Evolutionary conservation across 2,888 invertebrate genomes (phyloP).

Genomic region (Volucella inflata): DNA sequence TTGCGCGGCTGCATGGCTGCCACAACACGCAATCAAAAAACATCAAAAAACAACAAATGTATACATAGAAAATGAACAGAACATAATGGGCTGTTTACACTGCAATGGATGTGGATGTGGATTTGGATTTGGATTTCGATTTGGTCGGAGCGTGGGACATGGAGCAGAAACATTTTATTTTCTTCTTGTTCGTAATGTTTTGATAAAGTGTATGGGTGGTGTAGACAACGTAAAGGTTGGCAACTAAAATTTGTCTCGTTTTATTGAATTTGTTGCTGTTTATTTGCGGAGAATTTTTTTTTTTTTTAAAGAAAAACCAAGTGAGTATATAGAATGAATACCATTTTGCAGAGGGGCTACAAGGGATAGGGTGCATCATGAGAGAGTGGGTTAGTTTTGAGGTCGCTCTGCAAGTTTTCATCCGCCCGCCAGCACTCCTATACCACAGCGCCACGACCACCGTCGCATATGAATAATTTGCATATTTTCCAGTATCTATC

Average conservation of each 20-base stretch:
- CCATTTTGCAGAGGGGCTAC: conserved; percentile 21
- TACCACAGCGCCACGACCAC: too few species aligned
- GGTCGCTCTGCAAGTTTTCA: conserved; percentile 42
- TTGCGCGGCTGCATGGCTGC: conserved; percentile 73
- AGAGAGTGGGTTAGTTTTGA: conserved; percentile 55
- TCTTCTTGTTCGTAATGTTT: conserved; percentile 16
- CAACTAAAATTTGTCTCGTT: conserved; percentile 6
- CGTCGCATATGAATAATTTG: conserved; percentile 20
- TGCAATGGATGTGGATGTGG: conserved; percentile 36
- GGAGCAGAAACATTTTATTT: background rate
- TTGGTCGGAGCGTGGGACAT: conserved; percentile 46
- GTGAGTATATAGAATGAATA: background rate
- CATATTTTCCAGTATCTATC: conserved; percentile 57
- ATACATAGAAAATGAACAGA: background rate
- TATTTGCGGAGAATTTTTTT: conserved; percentile 39
- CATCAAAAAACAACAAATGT: conserved; percentile 23
- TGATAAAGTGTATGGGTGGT: background rate
- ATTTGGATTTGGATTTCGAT: too few species aligned
- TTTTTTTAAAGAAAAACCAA: conserved; percentile 25
- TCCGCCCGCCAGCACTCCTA: conserved; percentile 15
- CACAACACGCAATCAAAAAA: conserved; percentile 69
- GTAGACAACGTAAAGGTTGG: conserved; percentile 16
- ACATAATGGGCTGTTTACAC: conserved; percentile 71
- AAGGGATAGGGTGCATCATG: background rate
- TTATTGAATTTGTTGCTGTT: conserved; percentile 22